Conservation (phyloP, 1,140 invertebrate species). For the Akabosia matsudoensis region DNA sequence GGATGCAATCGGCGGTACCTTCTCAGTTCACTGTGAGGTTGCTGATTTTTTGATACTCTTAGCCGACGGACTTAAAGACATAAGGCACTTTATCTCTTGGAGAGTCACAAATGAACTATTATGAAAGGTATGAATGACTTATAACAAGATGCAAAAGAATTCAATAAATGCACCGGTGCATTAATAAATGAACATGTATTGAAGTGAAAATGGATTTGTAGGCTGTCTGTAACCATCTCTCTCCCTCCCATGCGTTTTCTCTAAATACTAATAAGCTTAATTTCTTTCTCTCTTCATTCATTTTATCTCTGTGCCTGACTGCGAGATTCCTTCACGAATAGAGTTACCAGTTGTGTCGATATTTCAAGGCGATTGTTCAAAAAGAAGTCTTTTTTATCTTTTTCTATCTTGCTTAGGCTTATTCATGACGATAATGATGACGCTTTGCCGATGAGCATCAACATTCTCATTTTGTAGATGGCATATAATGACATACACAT, state of each 20-base stretch:
- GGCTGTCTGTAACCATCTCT: neutral
- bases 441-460: constrained; percentile 1
- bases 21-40: too few relatives aligned
- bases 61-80: too few relatives aligned
- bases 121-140: neutral
- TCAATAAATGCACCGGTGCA: neutral
- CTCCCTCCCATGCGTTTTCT: neutral
- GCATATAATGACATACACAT: neutral
- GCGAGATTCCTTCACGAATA: too few relatives aligned
- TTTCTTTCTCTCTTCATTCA: neutral
- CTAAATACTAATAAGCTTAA: neutral
- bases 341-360: too few relatives aligned
- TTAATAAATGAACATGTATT: constrained; percentile 18
- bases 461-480: neutral
- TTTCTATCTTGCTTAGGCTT: neutral
- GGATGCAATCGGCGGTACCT: too few relatives aligned
- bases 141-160: neutral
- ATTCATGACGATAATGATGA: constrained; percentile 8
- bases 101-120: neutral
- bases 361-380: too few relatives aligned
- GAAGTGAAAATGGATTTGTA: constrained; percentile 18
- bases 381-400: neutral
- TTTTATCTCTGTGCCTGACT: neutral
- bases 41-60: too few relatives aligned
- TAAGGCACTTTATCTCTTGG: too few relatives aligned